Evolutionary conservation across 2,113 vertebrate genomes (phyloP).

Genomic region (Hippocampus mohnikei): DNA sequence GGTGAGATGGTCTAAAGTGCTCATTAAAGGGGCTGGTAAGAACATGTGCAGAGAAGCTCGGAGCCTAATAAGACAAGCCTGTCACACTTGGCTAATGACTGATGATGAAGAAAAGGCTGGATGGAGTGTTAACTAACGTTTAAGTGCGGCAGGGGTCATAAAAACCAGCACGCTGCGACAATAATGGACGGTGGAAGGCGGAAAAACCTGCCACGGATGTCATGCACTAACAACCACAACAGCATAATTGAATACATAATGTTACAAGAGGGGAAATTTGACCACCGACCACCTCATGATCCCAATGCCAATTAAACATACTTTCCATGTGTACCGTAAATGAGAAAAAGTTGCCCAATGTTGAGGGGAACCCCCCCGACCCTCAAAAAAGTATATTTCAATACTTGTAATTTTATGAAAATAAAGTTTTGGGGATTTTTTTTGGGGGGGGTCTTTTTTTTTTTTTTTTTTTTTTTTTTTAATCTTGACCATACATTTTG

Average conservation of each 20-base stretch:
- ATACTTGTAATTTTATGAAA: too few species aligned
- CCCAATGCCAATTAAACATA: too few species aligned
- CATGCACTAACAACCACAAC: background rate
- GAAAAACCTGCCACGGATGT: background rate
- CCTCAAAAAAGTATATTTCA: too few species aligned
- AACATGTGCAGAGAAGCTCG: slow-evolving; percentile 58
- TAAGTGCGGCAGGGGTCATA: slow-evolving; percentile 40
- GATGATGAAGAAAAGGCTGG: slow-evolving; percentile 46
- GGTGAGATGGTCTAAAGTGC: slow-evolving; percentile 66
- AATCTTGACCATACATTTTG: too few species aligned
- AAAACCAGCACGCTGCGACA: slow-evolving; percentile 38
- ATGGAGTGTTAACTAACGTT: slow-evolving; percentile 63
- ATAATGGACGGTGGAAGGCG: slow-evolving; percentile 28
- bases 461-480: too few species aligned
- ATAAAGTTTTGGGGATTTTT: too few species aligned
- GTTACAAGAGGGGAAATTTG: background rate
- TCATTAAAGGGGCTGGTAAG: slow-evolving; percentile 68
- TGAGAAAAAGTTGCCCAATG: too few species aligned
- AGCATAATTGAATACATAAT: background rate
- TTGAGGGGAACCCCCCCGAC: too few species aligned
- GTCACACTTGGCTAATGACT: slow-evolving; percentile 45
- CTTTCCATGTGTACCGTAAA: too few species aligned
- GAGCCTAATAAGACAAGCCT: slow-evolving; percentile 62
- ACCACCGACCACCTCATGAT: background rate
- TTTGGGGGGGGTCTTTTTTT: too few species aligned